Evolutionary conservation across 1,140 invertebrate species (phyloP), one percentile per base, ranked within the genome.

Genomic region (Brachionus paranguensis): DNA sequence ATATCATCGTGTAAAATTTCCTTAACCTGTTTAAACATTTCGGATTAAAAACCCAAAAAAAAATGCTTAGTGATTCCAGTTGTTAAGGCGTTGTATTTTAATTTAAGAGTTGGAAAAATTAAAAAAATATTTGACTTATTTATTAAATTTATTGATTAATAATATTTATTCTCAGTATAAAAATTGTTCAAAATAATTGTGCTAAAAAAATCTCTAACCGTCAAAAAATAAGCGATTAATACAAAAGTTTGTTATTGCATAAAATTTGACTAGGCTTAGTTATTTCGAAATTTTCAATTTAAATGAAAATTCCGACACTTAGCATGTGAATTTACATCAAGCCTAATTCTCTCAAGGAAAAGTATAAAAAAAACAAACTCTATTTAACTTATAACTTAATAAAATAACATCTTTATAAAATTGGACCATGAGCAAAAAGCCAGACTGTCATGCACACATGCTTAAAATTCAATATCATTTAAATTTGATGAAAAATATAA

Each of bases 401-500:
- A 60, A 60, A 24, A 60, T 20, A 20, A 60, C n/a, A 60, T 20
- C n/a, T 53, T 53, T 17, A 24, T 5, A 60, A 60, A 60, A 27
- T 60, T 60, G 53, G 53, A 60, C 53, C 53, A 10, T 24, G 53
- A 60, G 11, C 20, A 10, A 27, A 65, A 29, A 65, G 3, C 17
- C 27, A 17, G 27, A 24, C 60, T 53, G 17, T 53, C 47, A 14
- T 50, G 14, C 14, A 53, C 11, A 37, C 47, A 53, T 65, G 11
- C 11, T 24, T 72, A 76, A 37, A 76, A 76, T 27, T 76, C 72
- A 76, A 76, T 47, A 76, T 76, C 72, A 29, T 76, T 76, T 53
- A 76, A 76, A 76, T 76, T 76, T 50, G 72, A 50, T 20, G 72
- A 50, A 76, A 76, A 76, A 76, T 50, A 76, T 47, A 76, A 76